Conservation (phyloP, 2,888 invertebrate species). For the Geotrupes spiniger region DNA sequence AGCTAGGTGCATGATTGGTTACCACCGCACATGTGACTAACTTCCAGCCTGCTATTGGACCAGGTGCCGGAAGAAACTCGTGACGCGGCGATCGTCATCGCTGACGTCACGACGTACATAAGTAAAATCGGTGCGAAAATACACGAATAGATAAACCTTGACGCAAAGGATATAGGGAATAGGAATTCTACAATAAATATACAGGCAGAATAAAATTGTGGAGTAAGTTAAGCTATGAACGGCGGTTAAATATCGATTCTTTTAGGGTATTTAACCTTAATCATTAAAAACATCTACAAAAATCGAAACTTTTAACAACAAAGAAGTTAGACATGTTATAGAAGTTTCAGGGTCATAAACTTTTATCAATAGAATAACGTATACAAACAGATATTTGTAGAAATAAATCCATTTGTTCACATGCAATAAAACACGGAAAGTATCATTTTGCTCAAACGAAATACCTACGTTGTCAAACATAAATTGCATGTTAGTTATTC, state of each 20-base stretch:
- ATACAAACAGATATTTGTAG: no score
- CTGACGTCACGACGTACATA: slow-evolving; percentile 40
- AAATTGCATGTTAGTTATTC: no score
- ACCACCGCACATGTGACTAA: slow-evolving; percentile 52
- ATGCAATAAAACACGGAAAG: no score
- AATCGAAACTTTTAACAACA: slow-evolving; percentile 13
- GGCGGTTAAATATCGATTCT: background rate
- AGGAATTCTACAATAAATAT: slow-evolving; percentile 13
- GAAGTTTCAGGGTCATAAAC: slow-evolving; percentile 20
- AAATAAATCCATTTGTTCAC: no score
- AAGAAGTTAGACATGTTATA: slow-evolving; percentile 19
- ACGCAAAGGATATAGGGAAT: slow-evolving; percentile 13
- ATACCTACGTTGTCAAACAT: no score
- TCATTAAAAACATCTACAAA: background rate
- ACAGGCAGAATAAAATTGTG: slow-evolving; percentile 11
- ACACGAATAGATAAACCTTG: slow-evolving; percentile 7
- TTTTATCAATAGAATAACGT: slow-evolving; percentile 15
- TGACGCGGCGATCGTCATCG: slow-evolving; percentile 50
- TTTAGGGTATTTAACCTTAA: background rate
- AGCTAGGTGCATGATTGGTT: slow-evolving; percentile 48
- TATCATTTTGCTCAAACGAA: no score
- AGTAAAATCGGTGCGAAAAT: slow-evolving; percentile 14
- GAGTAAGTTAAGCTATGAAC: slow-evolving; percentile 2
- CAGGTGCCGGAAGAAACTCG: slow-evolving; percentile 45
- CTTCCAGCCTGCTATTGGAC: slow-evolving; percentile 46